phyloP scores from a whole-genome alignment of 2,888 invertebrate species.

The Ectemnius lituratus region DNA sequence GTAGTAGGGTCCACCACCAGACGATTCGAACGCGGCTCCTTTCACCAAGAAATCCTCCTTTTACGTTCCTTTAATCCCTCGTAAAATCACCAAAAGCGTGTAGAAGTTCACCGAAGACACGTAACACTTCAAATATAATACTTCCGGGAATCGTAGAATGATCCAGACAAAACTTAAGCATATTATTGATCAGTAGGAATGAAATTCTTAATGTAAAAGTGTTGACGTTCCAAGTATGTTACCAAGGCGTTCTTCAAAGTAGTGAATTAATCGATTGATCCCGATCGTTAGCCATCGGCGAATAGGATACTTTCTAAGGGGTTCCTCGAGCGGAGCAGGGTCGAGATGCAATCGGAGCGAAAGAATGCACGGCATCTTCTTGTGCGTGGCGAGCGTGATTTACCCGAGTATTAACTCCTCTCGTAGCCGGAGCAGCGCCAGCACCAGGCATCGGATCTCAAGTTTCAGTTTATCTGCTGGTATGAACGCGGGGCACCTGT shows the following conservation, averaged over 20 bases:
- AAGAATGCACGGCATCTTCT: neutral
- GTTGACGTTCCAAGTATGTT: too few relatives aligned
- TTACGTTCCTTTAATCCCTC: conserved; percentile 69
- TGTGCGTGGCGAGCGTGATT: conserved; percentile 42
- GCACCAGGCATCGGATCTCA: conserved; percentile 31
- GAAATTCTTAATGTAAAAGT: too few relatives aligned
- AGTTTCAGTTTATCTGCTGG: conserved; percentile 50
- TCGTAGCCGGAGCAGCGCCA: conserved; percentile 17
- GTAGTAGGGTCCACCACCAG: neutral
- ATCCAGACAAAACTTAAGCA: neutral
- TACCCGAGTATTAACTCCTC: conserved; percentile 32
- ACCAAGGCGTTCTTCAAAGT: too few relatives aligned
- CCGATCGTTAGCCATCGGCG: too few relatives aligned
- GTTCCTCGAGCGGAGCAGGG: too few relatives aligned
- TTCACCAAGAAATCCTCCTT: conserved; percentile 63
- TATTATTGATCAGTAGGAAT: too few relatives aligned
- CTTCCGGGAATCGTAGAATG: neutral
- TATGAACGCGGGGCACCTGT: conserved; percentile 46
- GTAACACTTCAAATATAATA: neutral
- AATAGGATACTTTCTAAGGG: too few relatives aligned
- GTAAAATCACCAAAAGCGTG: conserved; percentile 50
- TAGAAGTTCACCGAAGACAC: neutral
- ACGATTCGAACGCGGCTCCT: conserved; percentile 20
- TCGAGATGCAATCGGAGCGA: too few relatives aligned
- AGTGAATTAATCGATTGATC: too few relatives aligned